Base-by-base conservation (phyloP, 2,113 vertebrate genomes). In the Dryoscopus gambensis region DNA sequence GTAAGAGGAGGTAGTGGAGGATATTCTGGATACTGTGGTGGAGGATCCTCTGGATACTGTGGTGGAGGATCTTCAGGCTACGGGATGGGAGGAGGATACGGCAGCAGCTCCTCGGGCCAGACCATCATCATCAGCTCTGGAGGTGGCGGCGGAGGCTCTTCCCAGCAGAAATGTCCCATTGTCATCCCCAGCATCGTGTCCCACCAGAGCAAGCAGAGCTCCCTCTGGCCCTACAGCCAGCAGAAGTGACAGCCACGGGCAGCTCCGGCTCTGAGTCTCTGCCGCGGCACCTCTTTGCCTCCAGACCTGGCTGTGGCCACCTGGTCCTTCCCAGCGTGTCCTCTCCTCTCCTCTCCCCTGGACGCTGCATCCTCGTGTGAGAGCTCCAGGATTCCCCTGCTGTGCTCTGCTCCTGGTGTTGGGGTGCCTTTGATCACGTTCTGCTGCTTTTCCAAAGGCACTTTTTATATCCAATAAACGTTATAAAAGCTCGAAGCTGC, bases 131-230 rank as follows among this genome's bases (percentile, higher is more conserved):
- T 82, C 90, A 57, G 90, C 82, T 95, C 95, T 1, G 95, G 93
- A 28, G 68, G 88, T 1, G 52, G 84, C 3, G 1, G 79, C 0
- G 59, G 79, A 15, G 88, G 74, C 1, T 90, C 35, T 55, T 52
- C 10, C 7, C 94, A 96, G 79, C 94, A 90, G 42, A 95, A 96
- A 7, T 88, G 89, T 35, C 94, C 95, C n/a, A 5, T 86, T 7
- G 63, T 59, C 23, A 5, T 95, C 50, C 94, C 95, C 47, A 13
- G 16, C 16, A 14, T 92, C 0, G 3, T 17, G 35, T 68, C 79
- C 52, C 92, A 96, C 8, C 95, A 96, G 77, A 55, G 0, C 89
- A 96, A 95, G 89, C 83, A 90, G 76, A 11, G 37, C 73, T 93
- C 55, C 68, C 1, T 1, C 44, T 96, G 75, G 87, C 52, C 84